Base-by-base conservation (phyloP, 1,140 invertebrate species). In the Helicoverpa armigera region DNA sequence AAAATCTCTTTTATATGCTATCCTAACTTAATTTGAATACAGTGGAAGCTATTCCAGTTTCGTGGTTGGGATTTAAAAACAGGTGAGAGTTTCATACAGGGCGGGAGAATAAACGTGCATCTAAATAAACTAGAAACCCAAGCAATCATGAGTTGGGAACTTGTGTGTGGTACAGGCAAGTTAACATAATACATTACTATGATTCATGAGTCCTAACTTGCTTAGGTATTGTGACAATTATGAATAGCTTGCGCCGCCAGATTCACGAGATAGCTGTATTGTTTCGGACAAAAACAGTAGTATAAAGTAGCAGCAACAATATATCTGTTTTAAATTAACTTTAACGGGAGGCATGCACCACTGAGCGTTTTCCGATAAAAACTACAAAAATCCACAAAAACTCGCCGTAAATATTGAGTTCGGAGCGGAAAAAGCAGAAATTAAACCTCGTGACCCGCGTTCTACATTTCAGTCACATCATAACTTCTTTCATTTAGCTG, bases 1-100 rank as follows among this genome's bases (percentile, higher is more conserved):
- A 35, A 79, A 79, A 79, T 79, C 77, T 79, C 77, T 79, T 79
- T 70, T 79, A 79, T 70, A 79, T 70, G 31, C 54, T 58, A 79
- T 72, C 73, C 65, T 72, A 58, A 77, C 80, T 81, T 50, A 74
- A 74, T 74, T 76, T 76, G 58, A 76, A 63, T 76, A 76, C 58
- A 61, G 73, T 76, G 18, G 18, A 76, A 29, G 73, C 56, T 63
- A 76, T 63, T 63, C 18, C 0, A 51, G 58, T 76, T 76, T 63
- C 73, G 35, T 76, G 35, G 56, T 53, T 51, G 35, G 72, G 72
- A 74, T 74, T 74, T 60, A 18, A 74, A 74, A 74, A 74, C 35
- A 31, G n/a, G 23, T 43, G 16, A 16, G 18, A 56, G n/a, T 43
- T 18, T 48, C 56, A 35, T 48, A 31, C 14, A 50, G 51, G 11